Evolutionary conservation across 1,140 invertebrate genomes (phyloP).

Genomic region (Pachypeltis micranthus): DNA sequence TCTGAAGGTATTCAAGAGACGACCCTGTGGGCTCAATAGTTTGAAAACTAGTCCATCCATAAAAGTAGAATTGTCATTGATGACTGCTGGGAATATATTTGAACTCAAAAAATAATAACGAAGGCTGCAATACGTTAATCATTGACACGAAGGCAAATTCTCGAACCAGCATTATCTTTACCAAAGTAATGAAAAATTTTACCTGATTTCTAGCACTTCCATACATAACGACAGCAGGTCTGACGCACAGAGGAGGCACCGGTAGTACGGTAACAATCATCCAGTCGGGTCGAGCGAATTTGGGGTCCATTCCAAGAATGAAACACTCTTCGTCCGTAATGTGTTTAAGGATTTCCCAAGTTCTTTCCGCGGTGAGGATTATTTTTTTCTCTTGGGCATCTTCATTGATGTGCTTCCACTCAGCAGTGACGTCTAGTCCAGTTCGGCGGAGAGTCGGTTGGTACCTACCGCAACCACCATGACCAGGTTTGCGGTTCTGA

Average conservation of each 20-base stretch:
- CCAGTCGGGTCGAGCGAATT: slow-evolving; percentile 96
- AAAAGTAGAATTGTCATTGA: too few relatives aligned
- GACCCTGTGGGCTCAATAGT: too few relatives aligned
- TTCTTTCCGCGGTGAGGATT: slow-evolving; percentile 80
- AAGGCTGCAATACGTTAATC: too few relatives aligned
- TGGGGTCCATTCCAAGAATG: slow-evolving; percentile 90
- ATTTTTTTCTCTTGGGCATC: slow-evolving; percentile 96
- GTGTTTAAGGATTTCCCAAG: slow-evolving; percentile 92
- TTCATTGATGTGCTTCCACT: slow-evolving; percentile 98
- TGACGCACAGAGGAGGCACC: slow-evolving; percentile 83
- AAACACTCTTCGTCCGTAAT: slow-evolving; percentile 96
- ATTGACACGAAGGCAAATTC: too few relatives aligned
- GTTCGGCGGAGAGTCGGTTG: slow-evolving; percentile 83
- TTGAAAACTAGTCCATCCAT: too few relatives aligned
- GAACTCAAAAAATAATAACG: too few relatives aligned
- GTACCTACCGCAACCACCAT: slow-evolving; percentile 94
- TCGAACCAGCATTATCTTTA: too few relatives aligned
- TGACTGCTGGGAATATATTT: too few relatives aligned
- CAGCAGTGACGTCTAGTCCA: slow-evolving; percentile 85
- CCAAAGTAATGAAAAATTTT: slow-evolving; percentile 13
- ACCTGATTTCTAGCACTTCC: slow-evolving; percentile 90
- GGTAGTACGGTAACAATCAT: slow-evolving; percentile 97
- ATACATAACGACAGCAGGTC: slow-evolving; percentile 98
- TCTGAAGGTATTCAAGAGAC: too few relatives aligned
- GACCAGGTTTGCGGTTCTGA: slow-evolving; percentile 57